A percentile compares a stretch with the other conserved stretches of the same genome.
Conservation (phyloP, 2,888 invertebrate species). For the Prosopocoilus inquinatus region DNA sequence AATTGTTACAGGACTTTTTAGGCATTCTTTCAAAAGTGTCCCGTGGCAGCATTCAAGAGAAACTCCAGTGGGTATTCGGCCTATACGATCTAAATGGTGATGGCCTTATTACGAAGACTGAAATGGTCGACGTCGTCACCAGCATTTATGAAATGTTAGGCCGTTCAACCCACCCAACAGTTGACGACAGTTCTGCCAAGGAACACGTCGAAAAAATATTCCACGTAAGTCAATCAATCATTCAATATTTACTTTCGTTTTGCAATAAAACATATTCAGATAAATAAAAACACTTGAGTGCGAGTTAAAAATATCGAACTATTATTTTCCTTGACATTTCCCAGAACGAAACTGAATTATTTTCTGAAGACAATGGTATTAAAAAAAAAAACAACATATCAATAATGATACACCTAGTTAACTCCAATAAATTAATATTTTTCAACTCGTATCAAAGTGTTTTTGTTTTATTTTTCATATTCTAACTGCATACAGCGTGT, state of each 20-base stretch:
- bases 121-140: slow-evolving; percentile 79
- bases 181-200: slow-evolving; percentile 69
- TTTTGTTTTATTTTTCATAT: no score
- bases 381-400: no score
- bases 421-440: no score
- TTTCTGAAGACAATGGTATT: no score
- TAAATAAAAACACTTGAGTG: no score
- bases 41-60: slow-evolving; percentile 79
- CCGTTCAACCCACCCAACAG: slow-evolving; percentile 70
- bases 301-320: no score
- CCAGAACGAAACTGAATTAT: no score
- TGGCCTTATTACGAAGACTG: slow-evolving; percentile 78
- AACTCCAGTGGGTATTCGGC: slow-evolving; percentile 85
- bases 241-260: not conserved
- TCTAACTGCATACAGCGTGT: no score
- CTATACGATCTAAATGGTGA: slow-evolving; percentile 86
- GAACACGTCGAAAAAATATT: slow-evolving; percentile 86
- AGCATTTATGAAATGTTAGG: slow-evolving; percentile 88
- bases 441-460: no score
- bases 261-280: no score
- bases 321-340: no score
- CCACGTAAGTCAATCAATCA: slow-evolving; percentile 60
- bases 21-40: slow-evolving; percentile 81
- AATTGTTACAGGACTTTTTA: slow-evolving; percentile 71
- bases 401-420: no score